phyloP scores from a whole-genome alignment of 2,113 vertebrate species.

The Microtus ochrogaster region DNA sequence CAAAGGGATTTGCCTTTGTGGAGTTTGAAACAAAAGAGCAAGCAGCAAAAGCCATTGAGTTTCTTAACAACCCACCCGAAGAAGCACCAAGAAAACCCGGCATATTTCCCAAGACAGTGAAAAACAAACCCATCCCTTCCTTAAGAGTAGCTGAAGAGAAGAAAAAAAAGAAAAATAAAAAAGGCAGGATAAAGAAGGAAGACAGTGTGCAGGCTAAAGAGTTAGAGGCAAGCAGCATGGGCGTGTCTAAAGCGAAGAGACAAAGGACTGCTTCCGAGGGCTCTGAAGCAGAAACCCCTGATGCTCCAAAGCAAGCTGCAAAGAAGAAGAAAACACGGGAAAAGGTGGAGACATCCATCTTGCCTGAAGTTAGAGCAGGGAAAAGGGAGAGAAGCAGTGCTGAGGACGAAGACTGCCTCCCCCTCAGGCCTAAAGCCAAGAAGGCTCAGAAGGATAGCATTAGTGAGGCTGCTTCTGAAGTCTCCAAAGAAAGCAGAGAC shows the following conservation, averaged over 20 bases:
- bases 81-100: slow-evolving; percentile 95
- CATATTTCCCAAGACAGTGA: slow-evolving; percentile 95
- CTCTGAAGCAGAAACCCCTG: slow-evolving; percentile 81
- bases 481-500: slow-evolving; percentile 79
- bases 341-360: slow-evolving; percentile 80
- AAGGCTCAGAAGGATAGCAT: slow-evolving; percentile 81
- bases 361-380: slow-evolving; percentile 73
- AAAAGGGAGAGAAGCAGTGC: slow-evolving; percentile 87
- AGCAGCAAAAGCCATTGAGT: slow-evolving; percentile 95
- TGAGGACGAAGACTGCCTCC: slow-evolving; percentile 76
- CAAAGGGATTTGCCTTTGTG: slow-evolving; percentile 97
- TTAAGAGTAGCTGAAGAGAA: slow-evolving; percentile 89
- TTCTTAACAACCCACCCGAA: slow-evolving; percentile 95
- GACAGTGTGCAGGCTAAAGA: slow-evolving; percentile 82
- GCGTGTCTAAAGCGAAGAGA: slow-evolving; percentile 60
- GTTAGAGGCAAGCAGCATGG: slow-evolving; percentile 28
- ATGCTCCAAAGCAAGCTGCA: slow-evolving; percentile 79
- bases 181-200: slow-evolving; percentile 88
- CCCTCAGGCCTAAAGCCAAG: slow-evolving; percentile 87
- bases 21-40: slow-evolving; percentile 96
- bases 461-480: slow-evolving; percentile 73
- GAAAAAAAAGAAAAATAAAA: slow-evolving; percentile 95
- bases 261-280: slow-evolving; percentile 76
- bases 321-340: slow-evolving; percentile 87
- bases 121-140: slow-evolving; percentile 88